These are phyloP conservation scores for Torymus texanus DNA, from an alignment of 2,888 invertebrate genomes.

Conservation along the genomic window DNA sequence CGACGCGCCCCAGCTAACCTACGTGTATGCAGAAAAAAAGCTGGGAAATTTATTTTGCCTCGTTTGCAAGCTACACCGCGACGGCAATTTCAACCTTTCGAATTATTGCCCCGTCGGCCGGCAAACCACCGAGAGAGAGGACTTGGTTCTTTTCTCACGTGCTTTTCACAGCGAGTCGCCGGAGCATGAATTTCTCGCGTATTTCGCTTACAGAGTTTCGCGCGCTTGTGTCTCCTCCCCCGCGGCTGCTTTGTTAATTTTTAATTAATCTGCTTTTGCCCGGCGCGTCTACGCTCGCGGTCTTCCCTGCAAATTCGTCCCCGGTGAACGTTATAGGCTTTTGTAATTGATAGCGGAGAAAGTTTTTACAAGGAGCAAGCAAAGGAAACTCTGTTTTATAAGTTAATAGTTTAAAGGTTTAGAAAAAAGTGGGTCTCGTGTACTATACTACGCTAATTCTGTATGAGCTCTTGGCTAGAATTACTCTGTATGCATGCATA, in stretches of 20 bases:
- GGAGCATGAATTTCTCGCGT: conserved; percentile 36
- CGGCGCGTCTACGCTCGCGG: not conserved
- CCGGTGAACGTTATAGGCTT: not conserved
- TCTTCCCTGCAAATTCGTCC: not conserved
- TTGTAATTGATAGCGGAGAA: conserved; percentile 26
- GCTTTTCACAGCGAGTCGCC: conserved; percentile 4
- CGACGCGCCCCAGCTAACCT: not conserved
- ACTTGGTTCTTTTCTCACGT: conserved; percentile 34
- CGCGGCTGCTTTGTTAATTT: conserved; percentile 42
- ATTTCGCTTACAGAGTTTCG: not conserved
- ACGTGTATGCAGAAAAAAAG: conserved; percentile 46
- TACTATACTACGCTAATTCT: too few relatives aligned
- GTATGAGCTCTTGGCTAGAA: too few relatives aligned
- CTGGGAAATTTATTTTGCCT: conserved; percentile 60
- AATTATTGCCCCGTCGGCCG: conserved; percentile 40
- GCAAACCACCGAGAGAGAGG: not conserved
- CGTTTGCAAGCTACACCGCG: conserved; percentile 57
- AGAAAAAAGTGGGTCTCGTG: too few relatives aligned
- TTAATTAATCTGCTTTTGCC: conserved; percentile 31
- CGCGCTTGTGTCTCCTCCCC: not conserved
- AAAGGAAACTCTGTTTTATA: too few relatives aligned
- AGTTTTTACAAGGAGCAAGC: not conserved
- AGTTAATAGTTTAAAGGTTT: too few relatives aligned
- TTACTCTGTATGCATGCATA: too few relatives aligned
- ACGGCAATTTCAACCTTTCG: conserved; percentile 8